Conservation (phyloP, 2,797 vertebrate species). For the Microcaecilia unicolor region DNA sequence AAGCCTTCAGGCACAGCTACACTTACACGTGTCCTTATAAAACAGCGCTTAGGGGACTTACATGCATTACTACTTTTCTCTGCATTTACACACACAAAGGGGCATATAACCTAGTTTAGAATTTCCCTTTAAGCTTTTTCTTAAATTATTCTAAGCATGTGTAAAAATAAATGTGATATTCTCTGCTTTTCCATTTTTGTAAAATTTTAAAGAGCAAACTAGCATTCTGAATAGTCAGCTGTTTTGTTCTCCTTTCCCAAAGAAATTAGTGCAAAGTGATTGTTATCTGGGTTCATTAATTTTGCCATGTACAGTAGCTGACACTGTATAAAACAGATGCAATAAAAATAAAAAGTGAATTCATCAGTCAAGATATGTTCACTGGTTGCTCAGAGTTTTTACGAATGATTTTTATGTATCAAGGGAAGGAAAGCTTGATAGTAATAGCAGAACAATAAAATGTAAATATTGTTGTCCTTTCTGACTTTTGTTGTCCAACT, state of each 20-base stretch:
- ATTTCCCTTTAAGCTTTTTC: slow-evolving; percentile 1
- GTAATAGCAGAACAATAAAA: no score
- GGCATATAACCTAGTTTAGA: no score
- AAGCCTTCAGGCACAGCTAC: slow-evolving; percentile 1
- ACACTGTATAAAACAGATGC: slow-evolving; percentile 2
- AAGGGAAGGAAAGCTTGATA: no score
- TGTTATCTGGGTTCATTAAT: slow-evolving; percentile 1
- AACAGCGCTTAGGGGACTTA: no score
- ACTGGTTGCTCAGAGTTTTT: background rate
- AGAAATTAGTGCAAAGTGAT: slow-evolving; percentile 22
- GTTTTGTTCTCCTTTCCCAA: slow-evolving; percentile 8
- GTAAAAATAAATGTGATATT: background rate
- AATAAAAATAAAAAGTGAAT: slow-evolving; percentile 6
- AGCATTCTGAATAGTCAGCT: slow-evolving; percentile 39
- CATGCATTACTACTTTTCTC: no score
- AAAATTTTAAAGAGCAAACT: slow-evolving; percentile 36
- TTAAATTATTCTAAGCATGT: background rate
- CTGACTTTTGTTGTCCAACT: no score
- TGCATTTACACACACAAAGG: no score
- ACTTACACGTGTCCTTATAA: no score
- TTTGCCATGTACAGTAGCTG: background rate
- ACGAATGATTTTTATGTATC: background rate
- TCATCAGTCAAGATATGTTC: background rate
- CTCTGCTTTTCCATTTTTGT: slow-evolving; percentile 2
- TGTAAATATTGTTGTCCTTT: no score